phyloP scores from a whole-genome alignment of 1,140 invertebrate genomes.

The Heliconius hermathena region DNA sequence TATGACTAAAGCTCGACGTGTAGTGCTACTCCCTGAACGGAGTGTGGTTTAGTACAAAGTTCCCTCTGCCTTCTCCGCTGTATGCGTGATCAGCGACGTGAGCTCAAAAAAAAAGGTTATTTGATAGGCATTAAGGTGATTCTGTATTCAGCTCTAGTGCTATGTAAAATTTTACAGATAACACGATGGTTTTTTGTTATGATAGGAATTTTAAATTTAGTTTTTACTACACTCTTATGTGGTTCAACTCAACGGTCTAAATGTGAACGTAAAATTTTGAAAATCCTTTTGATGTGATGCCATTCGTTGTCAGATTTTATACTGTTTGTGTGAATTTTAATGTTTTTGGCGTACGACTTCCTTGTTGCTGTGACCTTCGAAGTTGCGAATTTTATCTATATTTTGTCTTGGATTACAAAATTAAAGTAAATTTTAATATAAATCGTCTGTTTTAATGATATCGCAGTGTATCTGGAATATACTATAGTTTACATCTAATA shows the following conservation, averaged over 20 bases:
- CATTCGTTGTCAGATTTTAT: background rate
- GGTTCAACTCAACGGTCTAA: background rate
- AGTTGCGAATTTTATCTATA: background rate
- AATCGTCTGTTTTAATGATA: background rate
- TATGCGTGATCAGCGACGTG: no score
- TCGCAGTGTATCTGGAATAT: background rate
- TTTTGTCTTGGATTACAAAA: background rate
- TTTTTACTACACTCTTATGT: background rate
- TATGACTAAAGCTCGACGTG: no score
- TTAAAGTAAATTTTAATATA: background rate
- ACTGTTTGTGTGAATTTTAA: background rate
- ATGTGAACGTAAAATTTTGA: background rate
- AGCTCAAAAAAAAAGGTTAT: no score
- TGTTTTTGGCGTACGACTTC: background rate
- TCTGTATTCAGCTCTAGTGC: no score
- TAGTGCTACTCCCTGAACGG: no score
- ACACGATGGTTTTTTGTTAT: no score
- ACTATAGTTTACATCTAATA: background rate
- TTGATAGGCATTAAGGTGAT: no score
- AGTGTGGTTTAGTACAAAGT: background rate
- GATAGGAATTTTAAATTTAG: no score
- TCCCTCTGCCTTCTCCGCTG: background rate
- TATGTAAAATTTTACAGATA: no score
- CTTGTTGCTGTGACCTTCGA: background rate
- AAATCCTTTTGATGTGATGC: slow-evolving; percentile 4